A percentile compares a stretch with the other conserved stretches of the same genome.
Conservation (phyloP, 2,113 vertebrate species). For the Steatornis caripensis region DNA sequence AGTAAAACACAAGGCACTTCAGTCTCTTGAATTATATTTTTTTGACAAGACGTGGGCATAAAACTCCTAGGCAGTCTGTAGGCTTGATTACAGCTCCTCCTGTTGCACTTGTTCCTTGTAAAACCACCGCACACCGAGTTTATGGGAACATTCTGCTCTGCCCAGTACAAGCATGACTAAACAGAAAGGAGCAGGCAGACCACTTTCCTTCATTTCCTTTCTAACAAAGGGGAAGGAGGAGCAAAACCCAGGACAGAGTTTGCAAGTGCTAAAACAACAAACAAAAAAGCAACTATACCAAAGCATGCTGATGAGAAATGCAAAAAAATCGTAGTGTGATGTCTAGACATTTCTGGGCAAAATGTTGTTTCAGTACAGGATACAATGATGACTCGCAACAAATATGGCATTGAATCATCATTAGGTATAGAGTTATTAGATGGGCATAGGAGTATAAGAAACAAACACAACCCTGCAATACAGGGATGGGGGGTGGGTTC, state of each 20-base stretch:
- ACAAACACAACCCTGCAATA: background rate
- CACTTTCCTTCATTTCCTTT: background rate
- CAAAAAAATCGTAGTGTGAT: background rate
- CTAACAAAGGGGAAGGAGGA: background rate
- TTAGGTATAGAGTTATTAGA: background rate
- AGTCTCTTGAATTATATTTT: background rate
- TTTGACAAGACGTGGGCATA: conserved; percentile 9
- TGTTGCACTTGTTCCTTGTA: background rate
- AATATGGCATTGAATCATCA: background rate
- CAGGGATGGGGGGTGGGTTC: too few relatives aligned
- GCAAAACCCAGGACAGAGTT: background rate
- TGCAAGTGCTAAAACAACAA: background rate
- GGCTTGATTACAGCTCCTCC: conserved; percentile 16
- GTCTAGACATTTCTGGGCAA: background rate
- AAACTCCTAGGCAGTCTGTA: conserved; percentile 7
- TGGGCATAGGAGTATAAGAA: background rate
- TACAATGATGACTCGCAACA: background rate
- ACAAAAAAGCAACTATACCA: background rate
- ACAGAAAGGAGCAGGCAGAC: background rate
- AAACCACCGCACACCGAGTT: background rate
- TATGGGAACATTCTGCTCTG: conserved; percentile 18
- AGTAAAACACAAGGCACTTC: background rate
- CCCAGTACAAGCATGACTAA: background rate
- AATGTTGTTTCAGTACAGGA: background rate
- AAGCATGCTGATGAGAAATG: background rate